Percentiles rank a stretch among this genome's conserved stretches.
Conservation (phyloP, 1,140 invertebrate genomes). For the Neodiprion virginianus region DNA sequence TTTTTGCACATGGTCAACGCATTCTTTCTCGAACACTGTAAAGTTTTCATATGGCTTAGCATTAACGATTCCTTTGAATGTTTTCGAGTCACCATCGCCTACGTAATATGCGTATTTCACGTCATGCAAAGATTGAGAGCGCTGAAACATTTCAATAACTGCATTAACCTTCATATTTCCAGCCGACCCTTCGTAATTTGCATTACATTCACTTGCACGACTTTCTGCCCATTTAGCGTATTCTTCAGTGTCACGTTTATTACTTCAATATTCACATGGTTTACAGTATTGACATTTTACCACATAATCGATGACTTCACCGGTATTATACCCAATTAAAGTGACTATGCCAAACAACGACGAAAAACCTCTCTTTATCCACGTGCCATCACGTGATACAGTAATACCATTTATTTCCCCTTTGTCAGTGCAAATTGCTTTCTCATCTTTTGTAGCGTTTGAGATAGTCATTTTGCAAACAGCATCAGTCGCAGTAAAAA, state of each 20-base stretch:
- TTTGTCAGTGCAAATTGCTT: conserved; percentile 17
- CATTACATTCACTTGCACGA: conserved; percentile 14
- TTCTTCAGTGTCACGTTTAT: not conserved
- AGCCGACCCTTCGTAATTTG: conserved; percentile 18
- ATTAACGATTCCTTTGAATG: not conserved
- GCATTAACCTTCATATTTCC: conserved; percentile 17
- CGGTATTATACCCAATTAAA: too few relatives aligned
- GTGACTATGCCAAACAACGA: not conserved
- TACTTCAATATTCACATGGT: not conserved
- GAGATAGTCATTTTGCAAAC: conserved; percentile 27
- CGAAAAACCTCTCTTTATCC: conserved; percentile 2
- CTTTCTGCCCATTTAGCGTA: conserved; percentile 15
- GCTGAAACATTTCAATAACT: conserved; percentile 27
- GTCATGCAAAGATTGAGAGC: conserved; percentile 18
- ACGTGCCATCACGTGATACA: not conserved
- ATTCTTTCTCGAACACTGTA: conserved; percentile 27
- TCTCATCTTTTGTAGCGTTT: conserved; percentile 27
- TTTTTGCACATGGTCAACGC: conserved; percentile 37
- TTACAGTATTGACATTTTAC: not conserved
- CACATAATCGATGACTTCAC: too few relatives aligned
- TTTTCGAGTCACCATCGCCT: conserved; percentile 30
- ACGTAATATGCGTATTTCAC: conserved; percentile 31
- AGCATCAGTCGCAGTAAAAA: conserved; percentile 17
- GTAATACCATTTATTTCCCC: conserved; percentile 15
- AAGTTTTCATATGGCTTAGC: not conserved